Percentiles rank a stretch among this genome's conserved stretches.
These are phyloP conservation scores for Vombatus ursinus DNA, from an alignment of 2,113 vertebrate species.

Conservation along the genomic window DNA sequence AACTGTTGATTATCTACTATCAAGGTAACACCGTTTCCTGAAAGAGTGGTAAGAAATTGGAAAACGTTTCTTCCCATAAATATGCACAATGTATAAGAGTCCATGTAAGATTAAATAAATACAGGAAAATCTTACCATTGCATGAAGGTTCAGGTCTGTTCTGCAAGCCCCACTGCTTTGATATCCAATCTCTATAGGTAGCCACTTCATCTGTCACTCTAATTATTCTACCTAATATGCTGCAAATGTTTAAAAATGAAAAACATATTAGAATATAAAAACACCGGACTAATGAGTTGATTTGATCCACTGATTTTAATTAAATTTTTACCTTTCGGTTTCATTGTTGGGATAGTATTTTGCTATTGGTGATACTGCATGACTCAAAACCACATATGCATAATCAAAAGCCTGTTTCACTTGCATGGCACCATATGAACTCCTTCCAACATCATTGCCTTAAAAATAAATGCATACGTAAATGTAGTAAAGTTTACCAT, in stretches of 20 bases:
- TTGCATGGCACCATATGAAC: constrained; percentile 99
- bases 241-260: constrained; percentile 72
- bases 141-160: constrained; percentile 88
- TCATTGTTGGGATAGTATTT: constrained; percentile 97
- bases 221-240: constrained; percentile 97
- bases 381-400: constrained; percentile 95
- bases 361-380: constrained; percentile 96
- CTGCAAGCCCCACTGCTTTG: constrained; percentile 91
- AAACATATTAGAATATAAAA: constrained; percentile 9
- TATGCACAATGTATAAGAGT: constrained; percentile 55
- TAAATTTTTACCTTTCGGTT: constrained; percentile 91
- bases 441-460: constrained; percentile 98
- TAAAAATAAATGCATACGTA: constrained; percentile 64
- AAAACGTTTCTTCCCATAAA: constrained; percentile 72
- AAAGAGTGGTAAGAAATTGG: constrained; percentile 65
- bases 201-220: constrained; percentile 96
- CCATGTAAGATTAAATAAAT: background rate
- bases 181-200: constrained; percentile 97
- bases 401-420: constrained; percentile 99
- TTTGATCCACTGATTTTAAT: background rate
- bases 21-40: constrained; percentile 94
- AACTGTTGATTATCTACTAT: constrained; percentile 94
- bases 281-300: constrained; percentile 1
- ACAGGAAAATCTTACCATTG: constrained; percentile 87
- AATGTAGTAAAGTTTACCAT: background rate